Conservation (phyloP, 1,140 invertebrate species). For the Orchestia grillus region DNA sequence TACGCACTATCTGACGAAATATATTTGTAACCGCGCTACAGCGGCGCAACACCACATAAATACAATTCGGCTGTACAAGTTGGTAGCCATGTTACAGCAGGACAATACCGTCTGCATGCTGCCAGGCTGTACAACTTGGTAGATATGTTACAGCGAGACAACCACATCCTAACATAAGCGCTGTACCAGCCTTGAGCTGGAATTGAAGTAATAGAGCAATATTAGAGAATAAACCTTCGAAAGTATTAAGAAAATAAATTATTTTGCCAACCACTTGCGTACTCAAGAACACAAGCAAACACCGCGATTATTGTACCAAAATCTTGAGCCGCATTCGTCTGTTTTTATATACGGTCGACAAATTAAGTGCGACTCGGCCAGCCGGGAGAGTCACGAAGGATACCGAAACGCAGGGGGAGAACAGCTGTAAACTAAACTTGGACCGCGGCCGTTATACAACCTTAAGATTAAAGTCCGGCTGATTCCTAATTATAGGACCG, state of each 20-base stretch:
- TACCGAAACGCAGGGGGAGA: background rate
- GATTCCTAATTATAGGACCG: slow-evolving; percentile 40
- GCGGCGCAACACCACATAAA: too few species aligned
- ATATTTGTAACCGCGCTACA: too few species aligned
- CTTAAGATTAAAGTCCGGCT: slow-evolving; percentile 28
- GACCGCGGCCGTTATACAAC: slow-evolving; percentile 35
- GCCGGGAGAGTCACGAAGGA: background rate
- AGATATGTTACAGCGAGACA: background rate
- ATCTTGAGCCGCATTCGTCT: background rate
- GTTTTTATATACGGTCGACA: background rate
- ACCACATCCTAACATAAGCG: background rate
- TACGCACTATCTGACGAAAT: too few species aligned
- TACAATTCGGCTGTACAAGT: background rate
- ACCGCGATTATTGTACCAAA: background rate
- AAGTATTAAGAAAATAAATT: background rate
- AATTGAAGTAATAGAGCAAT: background rate
- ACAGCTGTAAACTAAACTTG: background rate
- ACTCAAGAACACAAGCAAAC: background rate
- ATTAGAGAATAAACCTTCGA: too few species aligned
- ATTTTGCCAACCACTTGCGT: background rate
- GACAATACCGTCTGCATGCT: background rate
- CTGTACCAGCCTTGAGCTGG: too few species aligned
- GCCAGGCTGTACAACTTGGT: too few species aligned
- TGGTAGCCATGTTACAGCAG: background rate
- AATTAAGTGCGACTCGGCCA: background rate